These are phyloP conservation scores for Volucella zonaria DNA, from an alignment of 2,888 invertebrate species.

Conservation along the genomic window DNA sequence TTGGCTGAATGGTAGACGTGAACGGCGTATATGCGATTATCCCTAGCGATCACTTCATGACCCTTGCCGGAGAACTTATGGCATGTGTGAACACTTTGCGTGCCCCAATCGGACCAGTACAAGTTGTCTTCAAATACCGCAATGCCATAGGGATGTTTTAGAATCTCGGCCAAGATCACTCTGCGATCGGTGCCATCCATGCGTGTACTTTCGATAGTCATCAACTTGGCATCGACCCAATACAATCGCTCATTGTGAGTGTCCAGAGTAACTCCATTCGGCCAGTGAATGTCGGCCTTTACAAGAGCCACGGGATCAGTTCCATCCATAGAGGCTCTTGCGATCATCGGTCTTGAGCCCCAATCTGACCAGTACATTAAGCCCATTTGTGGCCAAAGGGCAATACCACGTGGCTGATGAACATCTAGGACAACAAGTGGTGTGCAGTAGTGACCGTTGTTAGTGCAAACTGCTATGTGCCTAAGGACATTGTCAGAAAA, in stretches of 20 bases:
- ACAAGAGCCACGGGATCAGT: slow-evolving; percentile 85
- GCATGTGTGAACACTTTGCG: slow-evolving; percentile 88
- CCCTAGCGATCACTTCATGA: slow-evolving; percentile 84
- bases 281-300: slow-evolving; percentile 87
- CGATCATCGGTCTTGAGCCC: slow-evolving; percentile 89
- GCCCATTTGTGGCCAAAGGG: slow-evolving; percentile 87
- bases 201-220: slow-evolving; percentile 86
- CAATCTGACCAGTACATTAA: slow-evolving; percentile 97
- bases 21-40: slow-evolving; percentile 84
- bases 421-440: slow-evolving; percentile 85
- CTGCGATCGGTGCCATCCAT: slow-evolving; percentile 87
- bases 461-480: slow-evolving; percentile 89
- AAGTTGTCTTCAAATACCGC: slow-evolving; percentile 93
- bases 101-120: slow-evolving; percentile 95
- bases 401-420: slow-evolving; percentile 88
- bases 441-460: slow-evolving; percentile 87
- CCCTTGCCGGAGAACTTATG: slow-evolving; percentile 90
- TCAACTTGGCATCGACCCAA: slow-evolving; percentile 92
- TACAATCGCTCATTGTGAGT: slow-evolving; percentile 90
- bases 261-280: slow-evolving; percentile 94
- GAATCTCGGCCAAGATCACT: slow-evolving; percentile 85
- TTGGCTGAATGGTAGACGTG: slow-evolving; percentile 89
- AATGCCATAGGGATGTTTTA: slow-evolving; percentile 92
- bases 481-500: slow-evolving; percentile 89
- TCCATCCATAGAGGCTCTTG: slow-evolving; percentile 94